A percentile compares a stretch with the other conserved stretches of the same genome.
These are phyloP conservation scores for Maconellicoccus hirsutus DNA, from an alignment of 1,140 invertebrate genomes.

Conservation along the genomic window DNA sequence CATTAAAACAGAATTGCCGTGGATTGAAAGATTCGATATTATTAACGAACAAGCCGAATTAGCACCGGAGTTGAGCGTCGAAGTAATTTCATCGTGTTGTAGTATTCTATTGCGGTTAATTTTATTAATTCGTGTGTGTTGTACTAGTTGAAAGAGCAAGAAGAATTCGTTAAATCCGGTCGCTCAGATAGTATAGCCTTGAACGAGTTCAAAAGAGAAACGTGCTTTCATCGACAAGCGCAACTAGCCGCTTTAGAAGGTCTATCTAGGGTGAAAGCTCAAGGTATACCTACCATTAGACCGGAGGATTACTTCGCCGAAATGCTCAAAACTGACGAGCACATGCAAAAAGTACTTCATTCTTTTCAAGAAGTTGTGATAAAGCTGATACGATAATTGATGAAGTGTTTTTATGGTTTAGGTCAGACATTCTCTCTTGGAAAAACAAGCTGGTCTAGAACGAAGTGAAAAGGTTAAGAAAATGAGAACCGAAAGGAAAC, in stretches of 20 bases:
- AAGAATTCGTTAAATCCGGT: slow-evolving; percentile 44
- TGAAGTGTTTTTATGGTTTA: slow-evolving; percentile 31
- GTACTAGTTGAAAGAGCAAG: slow-evolving; percentile 48
- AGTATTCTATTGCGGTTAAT: slow-evolving; percentile 3
- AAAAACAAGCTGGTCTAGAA: slow-evolving; percentile 71
- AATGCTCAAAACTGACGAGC: slow-evolving; percentile 94
- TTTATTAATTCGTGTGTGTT: not conserved
- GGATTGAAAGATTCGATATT: slow-evolving; percentile 76
- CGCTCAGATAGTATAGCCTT: slow-evolving; percentile 52
- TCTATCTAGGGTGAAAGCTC: slow-evolving; percentile 56
- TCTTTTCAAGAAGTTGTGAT: not conserved
- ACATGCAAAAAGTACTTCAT: slow-evolving; percentile 79
- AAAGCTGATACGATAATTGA: too few relatives aligned
- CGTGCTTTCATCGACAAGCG: slow-evolving; percentile 81
- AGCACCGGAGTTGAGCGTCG: slow-evolving; percentile 66
- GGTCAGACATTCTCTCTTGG: slow-evolving; percentile 69
- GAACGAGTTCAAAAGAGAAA: slow-evolving; percentile 91
- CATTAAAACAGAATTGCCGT: slow-evolving; percentile 59
- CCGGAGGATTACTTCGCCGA: slow-evolving; percentile 97
- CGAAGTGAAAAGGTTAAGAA: slow-evolving; percentile 80
- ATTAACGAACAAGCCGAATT: slow-evolving; percentile 59
- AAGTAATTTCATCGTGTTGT: too few relatives aligned
- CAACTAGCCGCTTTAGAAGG: slow-evolving; percentile 72
- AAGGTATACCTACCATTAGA: slow-evolving; percentile 63
- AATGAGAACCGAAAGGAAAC: slow-evolving; percentile 79